phyloP scores from a whole-genome alignment of 2,888 invertebrate species.

The Ceramica pisi region DNA sequence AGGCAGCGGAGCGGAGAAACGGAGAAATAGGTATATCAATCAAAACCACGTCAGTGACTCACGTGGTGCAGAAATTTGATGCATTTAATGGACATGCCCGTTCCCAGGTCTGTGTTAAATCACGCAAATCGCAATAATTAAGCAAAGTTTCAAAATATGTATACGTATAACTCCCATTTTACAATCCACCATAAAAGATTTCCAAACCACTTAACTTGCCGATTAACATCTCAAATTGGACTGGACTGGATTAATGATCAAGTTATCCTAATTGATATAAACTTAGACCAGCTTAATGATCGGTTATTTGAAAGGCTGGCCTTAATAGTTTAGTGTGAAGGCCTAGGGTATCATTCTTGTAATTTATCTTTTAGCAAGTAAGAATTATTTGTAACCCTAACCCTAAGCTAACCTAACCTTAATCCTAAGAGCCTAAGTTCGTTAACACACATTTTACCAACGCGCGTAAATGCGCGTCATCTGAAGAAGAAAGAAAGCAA shows the following conservation, averaged over 20 bases:
- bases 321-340: background rate
- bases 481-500: too few species aligned
- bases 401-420: too few species aligned
- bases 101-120: background rate
- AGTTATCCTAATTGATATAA: constrained; percentile 30
- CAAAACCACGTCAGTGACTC: too few species aligned
- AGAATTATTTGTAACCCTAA: background rate
- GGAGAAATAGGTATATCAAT: too few species aligned
- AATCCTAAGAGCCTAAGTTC: too few species aligned
- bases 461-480: too few species aligned
- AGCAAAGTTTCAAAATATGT: background rate
- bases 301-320: constrained; percentile 5
- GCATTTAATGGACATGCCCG: too few species aligned
- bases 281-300: constrained; percentile 15
- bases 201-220: background rate
- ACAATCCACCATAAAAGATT: constrained; percentile 7
- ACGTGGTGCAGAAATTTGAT: too few species aligned
- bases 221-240: constrained; percentile 31
- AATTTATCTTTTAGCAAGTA: background rate
- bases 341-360: background rate
- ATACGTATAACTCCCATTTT: background rate
- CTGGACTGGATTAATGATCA: constrained; percentile 17
- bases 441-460: too few species aligned
- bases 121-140: background rate
- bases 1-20: too few species aligned